A percentile compares a stretch with the other conserved stretches of the same genome.
Evolutionary conservation across 2,113 vertebrate species (phyloP).

Genomic region (Beaufortia kweichowensis): DNA sequence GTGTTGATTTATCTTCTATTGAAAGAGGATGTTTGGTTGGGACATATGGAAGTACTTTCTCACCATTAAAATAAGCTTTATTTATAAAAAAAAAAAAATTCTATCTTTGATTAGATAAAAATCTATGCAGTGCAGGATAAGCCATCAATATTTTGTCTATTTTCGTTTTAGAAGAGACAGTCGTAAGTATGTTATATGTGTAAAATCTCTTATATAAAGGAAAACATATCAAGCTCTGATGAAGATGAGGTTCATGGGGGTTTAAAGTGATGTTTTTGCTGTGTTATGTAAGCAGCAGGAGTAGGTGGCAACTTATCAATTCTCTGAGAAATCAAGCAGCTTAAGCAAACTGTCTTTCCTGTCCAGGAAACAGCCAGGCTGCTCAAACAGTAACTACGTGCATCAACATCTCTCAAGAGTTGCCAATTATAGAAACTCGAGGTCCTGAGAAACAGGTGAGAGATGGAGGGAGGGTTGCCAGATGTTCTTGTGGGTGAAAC

Average conservation of each 20-base stretch:
- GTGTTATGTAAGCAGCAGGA: slow-evolving; percentile 3
- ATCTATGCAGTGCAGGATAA: no score
- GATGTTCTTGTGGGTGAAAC: slow-evolving; percentile 73
- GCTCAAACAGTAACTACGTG: slow-evolving; percentile 62
- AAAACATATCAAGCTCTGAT: neutral
- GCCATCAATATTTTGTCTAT: no score
- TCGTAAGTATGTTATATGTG: no score
- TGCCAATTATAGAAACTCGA: slow-evolving; percentile 54
- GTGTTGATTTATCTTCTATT: no score
- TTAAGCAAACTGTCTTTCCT: slow-evolving; percentile 63
- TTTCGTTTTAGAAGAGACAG: no score
- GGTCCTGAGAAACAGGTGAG: slow-evolving; percentile 73
- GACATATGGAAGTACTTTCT: no score
- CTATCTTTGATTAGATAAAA: no score
- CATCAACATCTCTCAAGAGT: slow-evolving; percentile 43
- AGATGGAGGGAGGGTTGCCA: slow-evolving; percentile 46
- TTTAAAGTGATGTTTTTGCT: slow-evolving; percentile 18
- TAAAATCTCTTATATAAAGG: no score
- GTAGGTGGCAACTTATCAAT: slow-evolving; percentile 28
- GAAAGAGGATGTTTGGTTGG: no score
- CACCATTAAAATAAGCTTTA: no score
- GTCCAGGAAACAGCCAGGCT: slow-evolving; percentile 65
- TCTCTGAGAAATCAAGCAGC: slow-evolving; percentile 71
- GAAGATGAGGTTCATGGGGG: slow-evolving; percentile 3
- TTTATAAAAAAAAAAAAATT: no score